phyloP scores from a whole-genome alignment of 2,113 vertebrate species.

The Erythrolamprus reginae region DNA sequence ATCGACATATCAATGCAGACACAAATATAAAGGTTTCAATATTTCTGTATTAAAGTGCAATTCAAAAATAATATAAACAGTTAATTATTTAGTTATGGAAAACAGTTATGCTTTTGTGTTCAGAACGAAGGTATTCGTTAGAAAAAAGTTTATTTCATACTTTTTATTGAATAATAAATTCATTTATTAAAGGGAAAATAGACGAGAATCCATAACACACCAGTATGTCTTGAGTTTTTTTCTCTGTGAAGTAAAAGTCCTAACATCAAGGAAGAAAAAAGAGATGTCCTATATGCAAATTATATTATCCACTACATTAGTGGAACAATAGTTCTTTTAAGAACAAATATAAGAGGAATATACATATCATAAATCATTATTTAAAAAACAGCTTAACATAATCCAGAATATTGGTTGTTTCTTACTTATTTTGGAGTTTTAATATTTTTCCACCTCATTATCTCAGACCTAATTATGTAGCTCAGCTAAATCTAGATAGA shows the following conservation, averaged over 20 bases:
- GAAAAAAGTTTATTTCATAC: slow-evolving; percentile 8
- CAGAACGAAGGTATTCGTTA: slow-evolving; percentile 28
- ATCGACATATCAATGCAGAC: not conserved
- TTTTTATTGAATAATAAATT: not conserved
- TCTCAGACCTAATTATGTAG: not conserved
- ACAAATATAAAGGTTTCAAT: slow-evolving; percentile 51
- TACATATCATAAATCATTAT: not conserved
- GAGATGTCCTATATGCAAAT: not conserved
- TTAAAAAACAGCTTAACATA: slow-evolving; percentile 4
- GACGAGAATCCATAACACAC: not conserved
- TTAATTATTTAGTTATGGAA: slow-evolving; percentile 29
- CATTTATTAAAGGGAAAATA: slow-evolving; percentile 27
- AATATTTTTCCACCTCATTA: not conserved
- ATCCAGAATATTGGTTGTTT: not conserved
- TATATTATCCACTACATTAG: slow-evolving; percentile 14
- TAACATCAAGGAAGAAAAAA: not conserved
- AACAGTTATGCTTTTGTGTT: slow-evolving; percentile 27
- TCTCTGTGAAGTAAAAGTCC: not conserved
- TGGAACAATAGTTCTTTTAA: slow-evolving; percentile 7
- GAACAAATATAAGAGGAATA: not conserved
- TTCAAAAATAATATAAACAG: slow-evolving; percentile 56
- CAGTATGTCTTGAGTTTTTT: not conserved
- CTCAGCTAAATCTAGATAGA: not conserved
- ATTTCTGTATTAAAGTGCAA: slow-evolving; percentile 68
- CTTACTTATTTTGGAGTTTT: not conserved